Evolutionary conservation across 23 tunicate genomes (phyloP).

Genomic region (Diplosoma virens): DNA sequence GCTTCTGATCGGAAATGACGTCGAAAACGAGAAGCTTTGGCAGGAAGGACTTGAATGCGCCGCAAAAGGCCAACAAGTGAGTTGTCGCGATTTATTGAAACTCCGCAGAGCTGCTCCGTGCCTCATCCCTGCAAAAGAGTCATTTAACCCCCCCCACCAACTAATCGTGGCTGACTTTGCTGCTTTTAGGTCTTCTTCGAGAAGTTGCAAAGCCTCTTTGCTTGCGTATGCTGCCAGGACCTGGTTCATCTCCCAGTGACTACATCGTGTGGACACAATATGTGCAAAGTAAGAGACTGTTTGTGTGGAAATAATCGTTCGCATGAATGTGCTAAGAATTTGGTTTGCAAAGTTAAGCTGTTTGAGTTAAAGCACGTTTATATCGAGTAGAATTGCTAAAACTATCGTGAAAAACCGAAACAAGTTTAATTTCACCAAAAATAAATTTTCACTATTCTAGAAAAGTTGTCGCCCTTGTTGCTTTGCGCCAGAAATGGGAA

Average conservation of each 20-base stretch:
- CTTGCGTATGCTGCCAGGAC: slow-evolving; percentile 80
- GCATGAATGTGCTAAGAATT: too few relatives aligned
- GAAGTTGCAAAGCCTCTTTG: slow-evolving; percentile 50
- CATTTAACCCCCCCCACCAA: background rate
- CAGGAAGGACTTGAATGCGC: slow-evolving; percentile 53
- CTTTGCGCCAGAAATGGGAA: too few relatives aligned
- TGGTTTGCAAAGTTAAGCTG: too few relatives aligned
- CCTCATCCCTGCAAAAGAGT: too few relatives aligned
- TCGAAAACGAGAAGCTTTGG: slow-evolving; percentile 52
- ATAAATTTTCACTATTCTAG: too few relatives aligned
- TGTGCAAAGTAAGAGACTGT: slow-evolving; percentile 50
- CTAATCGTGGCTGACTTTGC: background rate
- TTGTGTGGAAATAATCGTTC: background rate
- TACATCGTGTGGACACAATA: slow-evolving; percentile 65
- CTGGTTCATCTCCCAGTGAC: slow-evolving; percentile 68
- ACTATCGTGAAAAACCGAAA: too few relatives aligned
- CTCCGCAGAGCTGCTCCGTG: too few relatives aligned
- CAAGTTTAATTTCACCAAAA: too few relatives aligned
- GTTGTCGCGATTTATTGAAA: background rate
- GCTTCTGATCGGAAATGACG: slow-evolving; percentile 39
- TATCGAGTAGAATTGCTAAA: too few relatives aligned
- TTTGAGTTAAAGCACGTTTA: too few relatives aligned
- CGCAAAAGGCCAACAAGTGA: slow-evolving; percentile 58
- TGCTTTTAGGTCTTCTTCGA: slow-evolving; percentile 17
- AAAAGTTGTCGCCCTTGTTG: too few relatives aligned